A percentile compares a stretch with the other conserved stretches of the same genome.
phyloP scores from a whole-genome alignment of 2,113 vertebrate genomes.

The Dromiciops gliroides region DNA sequence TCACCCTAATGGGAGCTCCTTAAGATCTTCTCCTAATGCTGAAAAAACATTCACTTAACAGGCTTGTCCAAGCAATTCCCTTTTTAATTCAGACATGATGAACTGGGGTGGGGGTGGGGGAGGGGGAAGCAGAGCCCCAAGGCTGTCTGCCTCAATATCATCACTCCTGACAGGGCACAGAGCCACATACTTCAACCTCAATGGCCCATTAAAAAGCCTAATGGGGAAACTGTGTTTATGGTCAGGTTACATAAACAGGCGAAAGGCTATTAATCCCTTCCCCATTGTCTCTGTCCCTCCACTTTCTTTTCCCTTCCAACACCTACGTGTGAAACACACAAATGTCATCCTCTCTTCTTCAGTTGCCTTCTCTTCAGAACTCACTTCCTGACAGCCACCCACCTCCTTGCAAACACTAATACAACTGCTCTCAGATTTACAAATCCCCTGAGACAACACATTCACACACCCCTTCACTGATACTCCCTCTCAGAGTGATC shows the following conservation, averaged over 20 bases:
- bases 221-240: conserved; percentile 17
- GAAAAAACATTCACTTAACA: conserved; percentile 68
- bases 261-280: conserved; percentile 14
- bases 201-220: conserved; percentile 27
- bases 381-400: not conserved
- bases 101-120: too few species aligned
- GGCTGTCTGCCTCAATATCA: conserved; percentile 56
- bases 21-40: conserved; percentile 45
- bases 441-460: not conserved
- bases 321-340: not conserved
- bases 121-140: conserved; percentile 51
- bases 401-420: not conserved
- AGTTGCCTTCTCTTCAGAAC: not conserved
- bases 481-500: not conserved
- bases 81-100: conserved; percentile 71
- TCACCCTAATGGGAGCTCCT: conserved; percentile 53
- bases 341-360: not conserved
- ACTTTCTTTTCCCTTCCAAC: not conserved
- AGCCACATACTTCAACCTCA: not conserved
- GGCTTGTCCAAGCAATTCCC: conserved; percentile 74
- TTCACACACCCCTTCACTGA: not conserved
- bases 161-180: conserved; percentile 53
- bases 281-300: not conserved
- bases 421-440: not conserved
- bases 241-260: conserved; percentile 33